phyloP scores from a whole-genome alignment of 2,797 vertebrate genomes.

The Scarus forsteni region DNA sequence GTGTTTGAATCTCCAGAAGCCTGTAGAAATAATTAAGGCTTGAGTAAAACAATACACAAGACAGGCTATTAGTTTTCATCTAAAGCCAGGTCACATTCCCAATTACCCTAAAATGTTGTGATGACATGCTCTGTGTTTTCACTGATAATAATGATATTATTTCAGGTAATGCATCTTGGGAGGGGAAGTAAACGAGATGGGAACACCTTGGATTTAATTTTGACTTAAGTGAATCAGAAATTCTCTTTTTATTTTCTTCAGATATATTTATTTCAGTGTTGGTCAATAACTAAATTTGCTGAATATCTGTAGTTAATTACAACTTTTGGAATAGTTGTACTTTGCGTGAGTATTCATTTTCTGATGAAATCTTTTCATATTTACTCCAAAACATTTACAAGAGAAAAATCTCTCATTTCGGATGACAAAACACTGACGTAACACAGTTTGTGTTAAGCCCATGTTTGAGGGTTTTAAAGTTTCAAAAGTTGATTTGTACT shows the following conservation, averaged over 20 bases:
- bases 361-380: no score
- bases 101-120: slow-evolving; percentile 79
- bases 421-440: no score
- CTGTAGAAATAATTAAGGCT: slow-evolving; percentile 70
- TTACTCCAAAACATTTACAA: no score
- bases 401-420: no score
- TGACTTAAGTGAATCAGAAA: slow-evolving; percentile 14
- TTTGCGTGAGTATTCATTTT: no score
- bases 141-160: slow-evolving; percentile 78
- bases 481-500: no score
- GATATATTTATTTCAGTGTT: background rate
- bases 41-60: slow-evolving; percentile 60
- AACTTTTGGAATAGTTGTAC: no score
- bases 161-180: slow-evolving; percentile 63
- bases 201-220: slow-evolving; percentile 13
- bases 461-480: no score
- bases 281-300: no score
- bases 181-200: slow-evolving; percentile 22
- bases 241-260: background rate
- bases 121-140: slow-evolving; percentile 75
- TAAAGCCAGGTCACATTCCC: slow-evolving; percentile 66
- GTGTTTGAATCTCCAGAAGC: slow-evolving; percentile 62
- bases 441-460: no score
- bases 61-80: slow-evolving; percentile 63
- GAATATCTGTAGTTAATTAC: no score